Evolutionary conservation across 2,113 vertebrate species (phyloP).

Genomic region (Fukomys damarensis): DNA sequence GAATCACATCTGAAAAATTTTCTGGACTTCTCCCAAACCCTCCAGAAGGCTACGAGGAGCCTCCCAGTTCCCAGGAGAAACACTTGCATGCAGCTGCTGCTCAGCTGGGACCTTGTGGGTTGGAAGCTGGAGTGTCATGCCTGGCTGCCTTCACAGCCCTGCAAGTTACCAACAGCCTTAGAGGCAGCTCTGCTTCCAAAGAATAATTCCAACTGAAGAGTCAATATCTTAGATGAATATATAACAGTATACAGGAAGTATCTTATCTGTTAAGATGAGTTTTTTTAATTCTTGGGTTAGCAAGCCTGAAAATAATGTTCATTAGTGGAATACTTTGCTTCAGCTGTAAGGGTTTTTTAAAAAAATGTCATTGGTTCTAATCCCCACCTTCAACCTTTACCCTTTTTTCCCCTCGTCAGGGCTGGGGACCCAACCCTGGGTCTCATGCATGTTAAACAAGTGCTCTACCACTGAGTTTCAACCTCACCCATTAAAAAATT

Average conservation of each 20-base stretch:
- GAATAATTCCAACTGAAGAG: not conserved
- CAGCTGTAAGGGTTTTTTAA: not conserved
- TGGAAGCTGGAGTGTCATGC: not conserved
- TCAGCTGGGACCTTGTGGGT: fast-evolving
- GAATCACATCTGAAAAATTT: not conserved
- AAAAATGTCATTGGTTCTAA: not conserved
- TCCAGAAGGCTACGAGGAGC: not conserved
- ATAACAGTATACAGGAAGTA: not conserved
- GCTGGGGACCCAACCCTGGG: too few relatives aligned
- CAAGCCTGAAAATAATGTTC: not conserved
- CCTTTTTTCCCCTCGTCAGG: too few relatives aligned
- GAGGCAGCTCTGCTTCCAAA: not conserved
- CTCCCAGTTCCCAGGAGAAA: not conserved
- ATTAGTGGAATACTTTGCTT: not conserved
- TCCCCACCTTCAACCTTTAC: not conserved
- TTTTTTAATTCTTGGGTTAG: not conserved
- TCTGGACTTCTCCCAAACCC: not conserved
- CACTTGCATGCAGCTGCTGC: too few relatives aligned
- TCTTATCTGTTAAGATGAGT: not conserved
- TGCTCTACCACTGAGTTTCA: too few relatives aligned
- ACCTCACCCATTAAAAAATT: too few relatives aligned
- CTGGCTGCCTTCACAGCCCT: not conserved
- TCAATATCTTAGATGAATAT: not conserved
- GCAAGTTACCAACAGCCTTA: not conserved
- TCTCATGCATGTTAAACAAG: too few relatives aligned